These are phyloP conservation scores for Agrilus mali DNA, from an alignment of 2,888 invertebrate genomes.

Conservation along the genomic window DNA sequence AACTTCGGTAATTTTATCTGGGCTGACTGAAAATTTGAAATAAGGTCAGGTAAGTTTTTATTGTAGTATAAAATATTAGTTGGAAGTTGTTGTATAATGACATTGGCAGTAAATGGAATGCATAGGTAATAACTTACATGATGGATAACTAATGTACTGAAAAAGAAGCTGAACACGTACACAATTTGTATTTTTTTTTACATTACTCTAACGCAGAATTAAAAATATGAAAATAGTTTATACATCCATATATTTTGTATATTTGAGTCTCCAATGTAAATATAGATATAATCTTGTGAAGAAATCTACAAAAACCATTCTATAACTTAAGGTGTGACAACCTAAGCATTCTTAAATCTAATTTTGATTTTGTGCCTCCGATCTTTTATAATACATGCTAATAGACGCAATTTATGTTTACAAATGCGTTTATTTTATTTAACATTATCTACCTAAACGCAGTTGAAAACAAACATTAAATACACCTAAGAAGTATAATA, in stretches of 20 bases:
- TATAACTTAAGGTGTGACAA: conserved; percentile 27
- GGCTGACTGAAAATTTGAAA: too few relatives aligned
- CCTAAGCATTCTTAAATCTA: conserved; percentile 29
- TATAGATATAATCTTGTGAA: conserved; percentile 30
- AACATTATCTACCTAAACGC: too few relatives aligned
- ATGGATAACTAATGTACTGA: conserved; percentile 25
- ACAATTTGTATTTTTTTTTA: conserved; percentile 22
- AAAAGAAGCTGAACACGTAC: conserved; percentile 27
- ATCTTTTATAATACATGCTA: conserved; percentile 11
- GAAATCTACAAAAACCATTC: conserved; percentile 30
- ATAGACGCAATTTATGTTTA: too few relatives aligned
- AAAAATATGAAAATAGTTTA: conserved; percentile 28
- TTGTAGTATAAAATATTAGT: conserved; percentile 6
- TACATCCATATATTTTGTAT: conserved; percentile 26
- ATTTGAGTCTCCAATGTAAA: conserved; percentile 32
- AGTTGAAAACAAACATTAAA: too few relatives aligned
- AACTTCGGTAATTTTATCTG: neutral
- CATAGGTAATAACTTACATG: too few relatives aligned
- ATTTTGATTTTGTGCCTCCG: conserved; percentile 33
- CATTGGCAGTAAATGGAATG: too few relatives aligned
- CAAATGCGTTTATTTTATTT: too few relatives aligned
- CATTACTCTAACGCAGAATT: conserved; percentile 26
- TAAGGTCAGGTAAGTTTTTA: conserved; percentile 6
- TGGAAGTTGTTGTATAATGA: too few relatives aligned
- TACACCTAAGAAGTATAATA: too few relatives aligned